These are phyloP conservation scores for Orestias chungarensis DNA, from an alignment of 2,797 vertebrate species.

Conservation along the genomic window DNA sequence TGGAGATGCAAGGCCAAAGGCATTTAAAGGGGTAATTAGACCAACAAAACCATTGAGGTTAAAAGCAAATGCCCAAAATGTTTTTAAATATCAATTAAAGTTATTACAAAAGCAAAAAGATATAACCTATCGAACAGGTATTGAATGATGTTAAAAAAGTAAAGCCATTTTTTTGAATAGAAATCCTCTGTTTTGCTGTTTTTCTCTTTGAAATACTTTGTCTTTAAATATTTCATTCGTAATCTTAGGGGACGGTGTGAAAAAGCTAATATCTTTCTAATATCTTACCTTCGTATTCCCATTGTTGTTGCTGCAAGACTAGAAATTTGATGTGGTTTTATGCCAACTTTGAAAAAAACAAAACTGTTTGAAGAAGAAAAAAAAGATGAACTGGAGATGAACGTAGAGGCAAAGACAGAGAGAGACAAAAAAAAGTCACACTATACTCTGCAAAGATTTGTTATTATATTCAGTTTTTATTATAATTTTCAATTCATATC, in stretches of 20 bases:
- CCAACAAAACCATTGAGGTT: background rate
- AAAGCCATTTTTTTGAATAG: background rate
- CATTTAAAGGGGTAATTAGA: background rate
- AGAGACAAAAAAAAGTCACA: slow-evolving; percentile 28
- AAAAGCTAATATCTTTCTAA: background rate
- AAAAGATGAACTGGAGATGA: background rate
- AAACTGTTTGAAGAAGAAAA: background rate
- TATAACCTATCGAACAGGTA: background rate
- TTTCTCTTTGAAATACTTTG: background rate
- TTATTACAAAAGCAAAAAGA: background rate
- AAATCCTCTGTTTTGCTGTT: background rate
- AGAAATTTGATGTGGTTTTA: background rate
- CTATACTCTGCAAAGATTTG: slow-evolving; percentile 14
- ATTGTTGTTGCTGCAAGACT: background rate
- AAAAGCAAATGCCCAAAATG: background rate
- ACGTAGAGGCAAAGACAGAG: background rate
- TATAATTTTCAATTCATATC: slow-evolving; percentile 66
- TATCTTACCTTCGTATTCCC: background rate
- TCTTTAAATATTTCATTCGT: background rate
- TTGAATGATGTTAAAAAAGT: background rate
- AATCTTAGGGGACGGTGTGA: background rate
- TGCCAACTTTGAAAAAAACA: background rate
- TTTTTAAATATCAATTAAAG: background rate
- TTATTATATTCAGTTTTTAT: slow-evolving; percentile 49
- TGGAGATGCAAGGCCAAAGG: background rate